A percentile compares a stretch with the other conserved stretches of the same genome.
phyloP scores from a whole-genome alignment of 2,113 vertebrate genomes.

The Petrocephalus microphthalmus region DNA sequence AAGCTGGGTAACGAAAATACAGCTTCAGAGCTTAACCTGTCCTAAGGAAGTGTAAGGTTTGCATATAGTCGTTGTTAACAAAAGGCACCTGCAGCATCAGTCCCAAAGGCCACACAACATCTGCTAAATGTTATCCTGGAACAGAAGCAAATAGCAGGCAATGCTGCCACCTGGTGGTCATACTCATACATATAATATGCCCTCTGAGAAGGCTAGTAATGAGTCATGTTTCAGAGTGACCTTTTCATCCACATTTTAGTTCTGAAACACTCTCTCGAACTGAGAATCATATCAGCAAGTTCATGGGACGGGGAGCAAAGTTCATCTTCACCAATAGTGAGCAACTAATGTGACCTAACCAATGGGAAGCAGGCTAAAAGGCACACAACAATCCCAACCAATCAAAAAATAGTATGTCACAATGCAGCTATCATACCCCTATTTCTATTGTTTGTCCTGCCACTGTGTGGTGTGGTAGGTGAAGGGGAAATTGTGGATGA shows the following conservation, averaged over 20 bases:
- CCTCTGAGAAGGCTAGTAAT: not conserved
- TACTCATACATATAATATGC: not conserved
- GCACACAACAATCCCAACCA: not conserved
- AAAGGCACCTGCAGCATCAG: not conserved
- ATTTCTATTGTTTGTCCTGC: not conserved
- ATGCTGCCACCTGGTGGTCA: conserved; percentile 28
- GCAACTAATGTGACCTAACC: not conserved
- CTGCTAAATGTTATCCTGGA: not conserved
- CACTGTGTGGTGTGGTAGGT: not conserved
- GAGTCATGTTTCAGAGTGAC: not conserved
- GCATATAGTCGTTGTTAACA: not conserved
- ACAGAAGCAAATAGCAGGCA: not conserved
- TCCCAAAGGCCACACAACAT: not conserved
- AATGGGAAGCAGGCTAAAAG: not conserved
- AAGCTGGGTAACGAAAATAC: not conserved
- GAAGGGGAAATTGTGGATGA: not conserved
- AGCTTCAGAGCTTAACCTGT: not conserved
- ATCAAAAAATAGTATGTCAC: not conserved
- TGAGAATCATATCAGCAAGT: not conserved
- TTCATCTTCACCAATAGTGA: not conserved
- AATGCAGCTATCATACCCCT: not conserved
- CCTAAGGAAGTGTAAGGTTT: not conserved
- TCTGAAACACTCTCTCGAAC: not conserved
- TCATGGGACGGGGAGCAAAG: not conserved
- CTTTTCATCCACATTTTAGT: not conserved